Base-by-base conservation (phyloP, 2,888 invertebrate genomes). In the Argynnis bischoffii region DNA sequence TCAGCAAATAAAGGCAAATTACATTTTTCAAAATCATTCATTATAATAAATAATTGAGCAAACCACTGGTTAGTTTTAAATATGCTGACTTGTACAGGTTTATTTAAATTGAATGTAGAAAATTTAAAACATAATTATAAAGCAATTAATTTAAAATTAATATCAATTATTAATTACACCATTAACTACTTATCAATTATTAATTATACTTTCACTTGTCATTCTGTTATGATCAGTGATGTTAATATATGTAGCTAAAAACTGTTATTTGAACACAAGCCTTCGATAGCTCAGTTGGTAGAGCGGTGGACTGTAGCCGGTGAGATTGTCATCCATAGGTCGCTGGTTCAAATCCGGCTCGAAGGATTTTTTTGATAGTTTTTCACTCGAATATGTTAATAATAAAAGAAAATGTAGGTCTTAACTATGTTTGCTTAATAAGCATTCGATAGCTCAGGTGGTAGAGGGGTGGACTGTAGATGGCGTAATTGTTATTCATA, bases 291-390 rank as follows among this genome's bases (percentile, higher is more conserved):
- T 93, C 93, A 92, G 92, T 92, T 92, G 92, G 93, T 92, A 92
- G 92, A 92, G 91, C 92, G 92, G 92, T 92, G 90, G 90, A 92
- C 91, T 92, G 91, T 91, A 91, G 90, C 66, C 79, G 86, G 74
- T 69, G 8, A 1, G 64, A 76, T 76, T 83, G 91, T 74, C 66
- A 93, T 93, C 93, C 93, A 93, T 94, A 94, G 93, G 93, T 93
- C 93, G 91, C 93, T 93, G 93, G 93, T 93, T 93, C 93, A 93
- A 93, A 93, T 93, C 93, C 93, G 93, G 93, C 90, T 93, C 93
- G 73, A 74, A 73, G 73, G 72, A 71, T 21, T 57, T 50, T 60
- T 68, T 82, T 77, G 79, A 83, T 79, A 71, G 59, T 21, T 54
- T 26, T 16, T 21, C 14, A 48, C 8, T 14, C 15, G 8, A 48